Evolutionary conservation across 2,797 vertebrate genomes (phyloP).

Genomic region (Lithobates pipiens): DNA sequence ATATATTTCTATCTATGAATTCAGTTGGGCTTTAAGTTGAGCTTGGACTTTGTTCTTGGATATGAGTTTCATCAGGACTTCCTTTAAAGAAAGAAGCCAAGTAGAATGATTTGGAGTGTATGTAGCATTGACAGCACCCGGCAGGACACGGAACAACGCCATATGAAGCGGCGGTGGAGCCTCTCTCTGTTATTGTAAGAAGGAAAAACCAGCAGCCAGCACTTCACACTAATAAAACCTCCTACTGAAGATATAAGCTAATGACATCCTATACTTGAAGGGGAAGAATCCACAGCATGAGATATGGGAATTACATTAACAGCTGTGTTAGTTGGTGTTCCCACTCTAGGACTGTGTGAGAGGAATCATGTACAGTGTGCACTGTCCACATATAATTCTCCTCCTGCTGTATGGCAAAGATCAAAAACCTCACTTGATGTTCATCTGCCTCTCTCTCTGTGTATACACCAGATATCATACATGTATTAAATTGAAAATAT

Average conservation of each 20-base stretch:
- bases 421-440: not conserved
- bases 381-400: not conserved
- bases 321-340: not conserved
- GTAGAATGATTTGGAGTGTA: not conserved
- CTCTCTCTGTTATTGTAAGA: not conserved
- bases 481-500: too few species aligned
- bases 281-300: too few species aligned
- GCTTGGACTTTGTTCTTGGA: too few species aligned
- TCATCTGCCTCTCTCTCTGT: not conserved
- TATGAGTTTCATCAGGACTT: too few species aligned
- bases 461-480: not conserved
- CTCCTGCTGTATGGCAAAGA: not conserved
- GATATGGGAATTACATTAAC: not conserved
- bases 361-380: not conserved
- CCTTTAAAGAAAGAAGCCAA: not conserved
- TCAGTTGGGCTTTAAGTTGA: too few species aligned
- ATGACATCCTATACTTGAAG: too few species aligned
- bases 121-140: too few species aligned
- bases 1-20: too few species aligned
- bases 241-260: too few species aligned
- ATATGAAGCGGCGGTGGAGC: not conserved
- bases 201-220: not conserved
- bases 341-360: not conserved
- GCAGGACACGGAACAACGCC: not conserved
- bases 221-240: not conserved